Percentiles rank a stretch among this genome's conserved stretches.
Evolutionary conservation across 2,888 invertebrate species (phyloP).

Genomic region (Tachystola acroxantha): DNA sequence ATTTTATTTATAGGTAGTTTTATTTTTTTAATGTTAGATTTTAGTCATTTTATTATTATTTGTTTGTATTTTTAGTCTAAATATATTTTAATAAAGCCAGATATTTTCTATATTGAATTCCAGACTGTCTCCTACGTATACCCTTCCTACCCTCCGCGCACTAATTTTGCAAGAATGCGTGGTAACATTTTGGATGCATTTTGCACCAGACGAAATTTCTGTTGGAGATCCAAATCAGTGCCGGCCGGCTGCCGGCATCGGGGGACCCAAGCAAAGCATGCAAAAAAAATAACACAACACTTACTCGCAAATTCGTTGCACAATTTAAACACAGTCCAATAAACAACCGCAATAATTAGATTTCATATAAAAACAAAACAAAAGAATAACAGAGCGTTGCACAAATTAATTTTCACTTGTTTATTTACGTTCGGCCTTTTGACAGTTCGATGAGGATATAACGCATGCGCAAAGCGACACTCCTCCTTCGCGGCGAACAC

Average conservation of each 20-base stretch:
- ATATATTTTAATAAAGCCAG: no score
- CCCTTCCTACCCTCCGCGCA: no score
- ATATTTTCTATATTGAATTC: no score
- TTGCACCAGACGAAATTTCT: constrained; percentile 18
- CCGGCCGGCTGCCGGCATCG: constrained; percentile 42
- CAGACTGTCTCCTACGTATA: no score
- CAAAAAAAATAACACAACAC: constrained; percentile 55
- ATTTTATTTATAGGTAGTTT: no score
- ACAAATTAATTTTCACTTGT: constrained; percentile 55
- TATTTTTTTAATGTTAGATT: no score
- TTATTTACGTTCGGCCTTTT: constrained; percentile 64
- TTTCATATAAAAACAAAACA: constrained; percentile 5
- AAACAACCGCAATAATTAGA: constrained; percentile 10
- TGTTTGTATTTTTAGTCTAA: no score
- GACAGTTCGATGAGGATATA: constrained; percentile 40
- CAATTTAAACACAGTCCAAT: constrained; percentile 26
- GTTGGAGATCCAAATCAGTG: constrained; percentile 47
- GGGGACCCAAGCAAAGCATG: no score
- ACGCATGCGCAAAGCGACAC: constrained; percentile 56
- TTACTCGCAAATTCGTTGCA: constrained; percentile 61
- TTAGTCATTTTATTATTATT: no score
- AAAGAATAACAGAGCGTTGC: constrained; percentile 29
- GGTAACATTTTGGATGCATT: background rate
- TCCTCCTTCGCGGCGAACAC: constrained; percentile 41
- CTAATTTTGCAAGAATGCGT: background rate